phyloP scores from a whole-genome alignment of 2,797 vertebrate species.

The Gallinago nigripennis region DNA sequence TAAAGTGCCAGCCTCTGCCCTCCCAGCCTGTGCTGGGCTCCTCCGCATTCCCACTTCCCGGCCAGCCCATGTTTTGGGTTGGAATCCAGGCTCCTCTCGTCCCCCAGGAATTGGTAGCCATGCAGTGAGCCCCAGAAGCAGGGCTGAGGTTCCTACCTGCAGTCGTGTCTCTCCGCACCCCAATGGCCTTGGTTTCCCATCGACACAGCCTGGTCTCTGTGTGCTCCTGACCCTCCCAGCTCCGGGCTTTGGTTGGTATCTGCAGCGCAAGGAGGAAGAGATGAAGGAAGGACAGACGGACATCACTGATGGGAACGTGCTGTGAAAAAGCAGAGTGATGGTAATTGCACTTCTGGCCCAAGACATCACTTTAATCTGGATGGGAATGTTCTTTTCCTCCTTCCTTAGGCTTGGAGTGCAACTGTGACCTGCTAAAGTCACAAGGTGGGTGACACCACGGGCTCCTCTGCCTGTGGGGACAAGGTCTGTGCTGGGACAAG shows the following conservation, averaged over 20 bases:
- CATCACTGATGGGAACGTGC: background rate
- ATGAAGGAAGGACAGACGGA: background rate
- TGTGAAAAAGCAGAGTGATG: background rate
- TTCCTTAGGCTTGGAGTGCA: background rate
- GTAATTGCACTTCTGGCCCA: background rate
- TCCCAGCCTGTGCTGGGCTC: background rate
- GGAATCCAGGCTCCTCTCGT: background rate
- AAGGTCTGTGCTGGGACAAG: background rate
- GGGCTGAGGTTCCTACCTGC: background rate
- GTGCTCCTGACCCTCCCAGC: background rate
- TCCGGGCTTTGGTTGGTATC: background rate
- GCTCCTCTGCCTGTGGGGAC: background rate
- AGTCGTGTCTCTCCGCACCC: background rate
- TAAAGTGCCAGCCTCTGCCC: background rate
- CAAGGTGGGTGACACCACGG: accelerated
- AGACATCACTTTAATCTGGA: background rate
- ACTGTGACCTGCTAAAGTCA: background rate
- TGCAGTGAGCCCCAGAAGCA: accelerated
- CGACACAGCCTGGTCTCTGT: background rate
- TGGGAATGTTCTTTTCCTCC: background rate
- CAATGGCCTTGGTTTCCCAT: accelerated
- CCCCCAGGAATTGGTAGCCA: background rate
- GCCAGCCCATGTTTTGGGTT: background rate
- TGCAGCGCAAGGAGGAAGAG: background rate
- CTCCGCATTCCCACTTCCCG: background rate